Percentiles rank a stretch among this genome's conserved stretches.
These are phyloP conservation scores for Ceratitis capitata DNA, from an alignment of 1,140 invertebrate genomes.

Conservation along the genomic window DNA sequence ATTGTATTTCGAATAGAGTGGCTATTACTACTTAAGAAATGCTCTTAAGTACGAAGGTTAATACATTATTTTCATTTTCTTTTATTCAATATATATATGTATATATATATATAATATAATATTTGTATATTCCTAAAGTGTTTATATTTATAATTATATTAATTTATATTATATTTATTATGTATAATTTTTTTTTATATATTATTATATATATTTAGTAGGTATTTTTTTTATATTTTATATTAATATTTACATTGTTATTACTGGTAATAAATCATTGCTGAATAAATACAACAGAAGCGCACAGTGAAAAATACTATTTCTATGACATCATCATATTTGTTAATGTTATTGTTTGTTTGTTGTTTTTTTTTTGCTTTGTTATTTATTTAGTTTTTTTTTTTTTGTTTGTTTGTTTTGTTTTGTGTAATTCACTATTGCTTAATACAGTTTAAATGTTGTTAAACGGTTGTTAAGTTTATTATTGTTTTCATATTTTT, in stretches of 20 bases:
- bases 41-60: constrained; percentile 37
- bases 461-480: not conserved
- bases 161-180: constrained; percentile 2
- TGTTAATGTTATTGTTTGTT: constrained; percentile 18
- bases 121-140: constrained; percentile 30
- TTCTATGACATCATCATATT: constrained; percentile 8
- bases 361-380: not conserved
- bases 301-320: constrained; percentile 38
- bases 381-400: not conserved
- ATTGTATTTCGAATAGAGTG: constrained; percentile 39
- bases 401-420: not conserved
- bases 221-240: constrained; percentile 13
- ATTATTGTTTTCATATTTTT: not conserved
- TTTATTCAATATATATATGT: not conserved
- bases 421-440: not conserved
- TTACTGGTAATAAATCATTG: constrained; percentile 33
- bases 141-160: constrained; percentile 3
- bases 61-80: not conserved
- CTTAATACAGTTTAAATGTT: not conserved
- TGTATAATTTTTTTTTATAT: constrained; percentile 16
- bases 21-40: constrained; percentile 40
- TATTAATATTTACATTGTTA: constrained; percentile 34
- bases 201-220: not conserved
- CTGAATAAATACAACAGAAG: constrained; percentile 37
- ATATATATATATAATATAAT: not conserved